These are phyloP conservation scores for Tyria jacobaeae DNA, from an alignment of 2,888 invertebrate species.

Conservation along the genomic window DNA sequence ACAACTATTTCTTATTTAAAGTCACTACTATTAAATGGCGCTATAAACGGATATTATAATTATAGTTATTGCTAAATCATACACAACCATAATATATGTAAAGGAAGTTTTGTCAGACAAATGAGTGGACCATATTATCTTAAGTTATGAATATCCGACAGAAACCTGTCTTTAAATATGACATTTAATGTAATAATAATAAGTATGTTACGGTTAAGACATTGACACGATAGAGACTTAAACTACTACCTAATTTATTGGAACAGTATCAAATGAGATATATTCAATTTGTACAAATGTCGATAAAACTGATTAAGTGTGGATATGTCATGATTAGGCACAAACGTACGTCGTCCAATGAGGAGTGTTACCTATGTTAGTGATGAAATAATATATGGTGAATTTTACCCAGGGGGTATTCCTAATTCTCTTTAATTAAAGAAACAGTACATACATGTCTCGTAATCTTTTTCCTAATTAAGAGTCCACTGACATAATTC, in stretches of 20 bases:
- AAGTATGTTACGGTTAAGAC: neutral
- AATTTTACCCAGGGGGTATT: too few species aligned
- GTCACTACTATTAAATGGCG: neutral
- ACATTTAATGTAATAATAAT: neutral
- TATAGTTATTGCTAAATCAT: neutral
- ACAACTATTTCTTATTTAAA: neutral
- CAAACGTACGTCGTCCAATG: too few species aligned
- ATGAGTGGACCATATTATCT: neutral
- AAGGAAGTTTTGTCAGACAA: neutral
- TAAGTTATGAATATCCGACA: neutral
- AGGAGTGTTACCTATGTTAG: too few species aligned
- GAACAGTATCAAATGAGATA: neutral
- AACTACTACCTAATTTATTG: neutral
- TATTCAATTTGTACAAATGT: too few species aligned
- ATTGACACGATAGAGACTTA: neutral
- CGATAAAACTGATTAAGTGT: too few species aligned
- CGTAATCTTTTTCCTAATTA: slow-evolving; percentile 26
- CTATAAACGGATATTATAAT: neutral
- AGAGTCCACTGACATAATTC: slow-evolving; percentile 24
- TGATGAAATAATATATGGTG: too few species aligned
- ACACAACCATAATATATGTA: neutral
- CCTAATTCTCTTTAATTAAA: neutral
- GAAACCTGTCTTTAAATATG: neutral
- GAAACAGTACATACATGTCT: neutral
- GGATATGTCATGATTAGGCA: too few species aligned